Base-by-base conservation (phyloP, 2,113 vertebrate genomes). In the Zeus faber region DNA sequence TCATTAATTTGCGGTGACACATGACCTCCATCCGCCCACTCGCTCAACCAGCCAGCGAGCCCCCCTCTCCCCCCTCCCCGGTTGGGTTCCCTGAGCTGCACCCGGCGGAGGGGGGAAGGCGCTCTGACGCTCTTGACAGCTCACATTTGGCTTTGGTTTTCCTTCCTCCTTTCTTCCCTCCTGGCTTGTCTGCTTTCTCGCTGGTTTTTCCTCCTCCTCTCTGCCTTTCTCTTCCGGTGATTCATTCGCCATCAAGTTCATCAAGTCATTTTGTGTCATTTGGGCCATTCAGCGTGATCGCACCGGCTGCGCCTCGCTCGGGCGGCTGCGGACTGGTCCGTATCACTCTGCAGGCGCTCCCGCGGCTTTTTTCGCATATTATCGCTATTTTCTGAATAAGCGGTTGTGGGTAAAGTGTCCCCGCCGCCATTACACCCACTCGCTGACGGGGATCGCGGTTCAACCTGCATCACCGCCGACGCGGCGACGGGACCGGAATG, bases 1-100 rank as follows among this genome's bases (percentile, higher is more conserved):
- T 55, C 61, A 70, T 81, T 89, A 85, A 89, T 85, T 76, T 65
- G 53, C 66, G 39, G 55, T 85, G 87, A 89, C 87, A 83, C 72
- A 67, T 76, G 44, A 39, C 63, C 64, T 61, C 27, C 68, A 1
- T 10, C 33, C 33, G 9, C 33, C 33, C 58, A 51, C 49, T 46
- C 77, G 67, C 35, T 51, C 66, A 56, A 23, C 26, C 48, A 23
- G 11, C 18, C 41, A 35, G 16, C 8, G 59, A 70, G 37, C 61
- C 65, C 61, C 46, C 39, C 51, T 47, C 53, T 54, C 46, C 48
- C 61, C 66, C 62, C 46, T n/a, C 63, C n/a, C n/a, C n/a, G n/a
- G n/a, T n/a, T n/a, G n/a, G n/a, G n/a, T n/a, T n/a, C n/a, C n/a
- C n/a, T n/a, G n/a, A n/a, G n/a, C n/a, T n/a, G n/a, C n/a, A n/a